Percentiles rank a stretch among this genome's conserved stretches.
These are phyloP conservation scores for Chrysemys picta DNA, from an alignment of 2,113 vertebrate species.

Conservation along the genomic window DNA sequence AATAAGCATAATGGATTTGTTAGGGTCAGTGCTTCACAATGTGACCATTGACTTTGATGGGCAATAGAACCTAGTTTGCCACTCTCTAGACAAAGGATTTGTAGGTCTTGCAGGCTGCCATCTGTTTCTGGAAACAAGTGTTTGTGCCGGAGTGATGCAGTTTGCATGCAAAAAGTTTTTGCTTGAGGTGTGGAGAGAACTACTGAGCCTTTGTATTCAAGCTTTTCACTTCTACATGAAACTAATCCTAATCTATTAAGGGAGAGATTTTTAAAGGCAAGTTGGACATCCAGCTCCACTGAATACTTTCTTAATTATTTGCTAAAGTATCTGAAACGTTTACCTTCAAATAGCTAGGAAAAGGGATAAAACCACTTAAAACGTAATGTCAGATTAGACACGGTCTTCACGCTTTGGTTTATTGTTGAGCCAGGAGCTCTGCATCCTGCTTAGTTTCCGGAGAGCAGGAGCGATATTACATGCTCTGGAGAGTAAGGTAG, in stretches of 20 bases:
- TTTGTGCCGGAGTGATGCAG: constrained; percentile 39
- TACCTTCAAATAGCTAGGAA: not conserved
- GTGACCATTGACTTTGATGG: constrained; percentile 72
- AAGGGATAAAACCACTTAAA: constrained; percentile 1
- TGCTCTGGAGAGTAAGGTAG: not conserved
- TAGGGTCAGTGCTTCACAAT: constrained; percentile 79
- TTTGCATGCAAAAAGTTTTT: constrained; percentile 56
- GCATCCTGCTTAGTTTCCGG: not conserved
- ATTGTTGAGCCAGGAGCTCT: not conserved
- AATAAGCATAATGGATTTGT: constrained; percentile 78
- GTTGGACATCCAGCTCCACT: not conserved
- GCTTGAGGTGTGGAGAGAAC: not conserved
- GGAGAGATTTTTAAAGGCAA: not conserved
- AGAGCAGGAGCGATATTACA: not conserved
- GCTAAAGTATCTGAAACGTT: not conserved
- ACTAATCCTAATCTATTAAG: not conserved
- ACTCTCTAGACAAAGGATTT: constrained; percentile 72
- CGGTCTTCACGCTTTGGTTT: not conserved
- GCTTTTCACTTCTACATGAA: constrained; percentile 26
- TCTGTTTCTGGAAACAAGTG: constrained; percentile 77
- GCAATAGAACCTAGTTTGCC: constrained; percentile 61
- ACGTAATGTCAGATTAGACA: not conserved
- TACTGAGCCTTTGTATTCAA: constrained; percentile 20
- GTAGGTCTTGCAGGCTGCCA: constrained; percentile 73
- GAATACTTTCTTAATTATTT: not conserved